Evolutionary conservation across 2,888 invertebrate genomes (phyloP).

Genomic region (Leistus spinibarbis): DNA sequence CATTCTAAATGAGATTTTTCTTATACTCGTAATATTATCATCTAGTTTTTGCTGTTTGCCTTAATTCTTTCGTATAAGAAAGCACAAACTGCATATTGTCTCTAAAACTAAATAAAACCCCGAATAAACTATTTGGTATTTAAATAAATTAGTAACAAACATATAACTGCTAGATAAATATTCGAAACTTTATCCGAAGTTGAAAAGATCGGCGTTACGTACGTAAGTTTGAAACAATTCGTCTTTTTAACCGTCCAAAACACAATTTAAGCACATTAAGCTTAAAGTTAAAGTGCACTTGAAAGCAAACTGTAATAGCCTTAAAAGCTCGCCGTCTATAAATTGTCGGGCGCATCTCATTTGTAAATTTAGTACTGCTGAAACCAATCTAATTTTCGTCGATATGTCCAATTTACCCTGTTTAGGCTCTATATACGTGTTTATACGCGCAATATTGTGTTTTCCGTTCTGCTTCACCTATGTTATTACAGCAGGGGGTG

Average conservation of each 20-base stretch:
- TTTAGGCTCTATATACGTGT: not conserved
- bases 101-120: too few relatives aligned
- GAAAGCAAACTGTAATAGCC: not conserved
- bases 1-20: too few relatives aligned
- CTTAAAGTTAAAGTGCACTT: not conserved
- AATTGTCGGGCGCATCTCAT: not conserved
- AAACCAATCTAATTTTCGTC: not conserved
- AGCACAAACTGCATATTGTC: too few relatives aligned
- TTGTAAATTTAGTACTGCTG: not conserved
- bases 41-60: too few relatives aligned
- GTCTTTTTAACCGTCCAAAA: not conserved
- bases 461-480: not conserved
- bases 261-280: not conserved
- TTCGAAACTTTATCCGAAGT: not conserved
- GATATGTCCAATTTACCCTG: not conserved
- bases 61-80: too few relatives aligned
- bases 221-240: not conserved
- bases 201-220: not conserved
- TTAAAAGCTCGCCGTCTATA: not conserved
- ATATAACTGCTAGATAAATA: not conserved
- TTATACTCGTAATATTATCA: too few relatives aligned
- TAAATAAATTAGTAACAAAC: not conserved
- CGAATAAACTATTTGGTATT: too few relatives aligned
- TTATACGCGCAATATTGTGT: not conserved
- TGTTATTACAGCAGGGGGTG: not conserved